Evolutionary conservation across 2,797 vertebrate genomes (phyloP).

Genomic region (Pitangus sulphuratus): DNA sequence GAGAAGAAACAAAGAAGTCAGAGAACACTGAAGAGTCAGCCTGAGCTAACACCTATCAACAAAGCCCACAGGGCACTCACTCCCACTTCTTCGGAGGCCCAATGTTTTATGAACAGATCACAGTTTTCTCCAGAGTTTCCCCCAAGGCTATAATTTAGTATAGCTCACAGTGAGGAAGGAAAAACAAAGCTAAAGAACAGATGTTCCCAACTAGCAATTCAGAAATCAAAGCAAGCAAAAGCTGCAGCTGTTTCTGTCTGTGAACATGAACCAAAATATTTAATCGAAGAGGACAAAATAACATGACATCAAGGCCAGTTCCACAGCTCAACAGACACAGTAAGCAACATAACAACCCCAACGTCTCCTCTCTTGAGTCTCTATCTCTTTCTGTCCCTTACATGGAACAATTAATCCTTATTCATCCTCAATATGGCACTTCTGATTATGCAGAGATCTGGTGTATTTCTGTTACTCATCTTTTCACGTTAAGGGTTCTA

Average conservation of each 20-base stretch:
- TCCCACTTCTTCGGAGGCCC: not conserved
- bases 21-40: not conserved
- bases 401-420: not conserved
- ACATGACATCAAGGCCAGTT: not conserved
- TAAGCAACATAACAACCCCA: not conserved
- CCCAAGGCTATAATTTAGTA: not conserved
- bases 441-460: not conserved
- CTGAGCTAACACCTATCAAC: not conserved
- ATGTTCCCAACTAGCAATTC: not conserved
- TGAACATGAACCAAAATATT: not conserved
- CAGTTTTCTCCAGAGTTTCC: not conserved
- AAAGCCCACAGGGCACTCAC: not conserved
- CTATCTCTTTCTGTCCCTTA: not conserved
- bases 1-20: slow-evolving; percentile 56
- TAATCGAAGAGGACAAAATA: not conserved
- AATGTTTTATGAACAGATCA: not conserved
- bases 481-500: not conserved
- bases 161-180: not conserved
- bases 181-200: not conserved
- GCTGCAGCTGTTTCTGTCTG: not conserved
- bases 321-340: not conserved
- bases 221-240: not conserved
- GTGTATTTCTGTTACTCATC: rapidly evolving
- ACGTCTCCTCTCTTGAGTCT: not conserved
- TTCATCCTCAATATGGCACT: not conserved